A percentile compares a stretch with the other conserved stretches of the same genome.
Evolutionary conservation across 2,113 vertebrate genomes (phyloP).

Genomic region (Solenodon paradoxus): DNA sequence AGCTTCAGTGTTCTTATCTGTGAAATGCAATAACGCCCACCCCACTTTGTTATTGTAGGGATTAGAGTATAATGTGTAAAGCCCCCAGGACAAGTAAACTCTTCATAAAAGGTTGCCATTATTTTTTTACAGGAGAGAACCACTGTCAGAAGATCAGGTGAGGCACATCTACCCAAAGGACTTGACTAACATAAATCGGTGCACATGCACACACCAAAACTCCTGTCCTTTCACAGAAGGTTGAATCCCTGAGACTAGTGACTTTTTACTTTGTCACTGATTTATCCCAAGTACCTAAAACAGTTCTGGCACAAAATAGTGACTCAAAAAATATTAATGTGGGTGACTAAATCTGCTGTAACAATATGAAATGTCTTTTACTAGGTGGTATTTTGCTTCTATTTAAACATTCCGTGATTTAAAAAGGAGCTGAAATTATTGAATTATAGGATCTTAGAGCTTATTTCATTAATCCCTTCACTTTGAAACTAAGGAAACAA

Average conservation of each 20-base stretch:
- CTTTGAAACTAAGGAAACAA: background rate
- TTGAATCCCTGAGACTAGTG: background rate
- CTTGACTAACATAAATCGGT: background rate
- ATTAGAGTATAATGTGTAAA: background rate
- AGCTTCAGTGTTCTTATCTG: background rate
- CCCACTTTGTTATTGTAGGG: background rate
- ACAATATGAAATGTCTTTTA: background rate
- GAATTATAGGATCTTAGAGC: background rate
- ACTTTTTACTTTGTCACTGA: background rate
- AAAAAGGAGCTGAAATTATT: background rate
- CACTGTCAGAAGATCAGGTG: background rate
- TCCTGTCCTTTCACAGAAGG: background rate
- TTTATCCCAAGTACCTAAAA: background rate
- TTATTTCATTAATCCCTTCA: background rate
- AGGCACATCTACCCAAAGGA: background rate
- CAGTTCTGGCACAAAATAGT: background rate
- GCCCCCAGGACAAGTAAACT: background rate
- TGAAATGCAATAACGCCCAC: background rate
- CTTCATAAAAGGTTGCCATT: accelerated
- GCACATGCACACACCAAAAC: background rate
- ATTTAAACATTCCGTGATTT: background rate
- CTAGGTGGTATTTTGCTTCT: background rate
- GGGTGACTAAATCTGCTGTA: background rate
- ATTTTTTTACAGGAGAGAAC: background rate
- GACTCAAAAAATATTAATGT: background rate